Evolutionary conservation across 2,888 invertebrate genomes (phyloP).

Genomic region (Colostygia pectinataria): DNA sequence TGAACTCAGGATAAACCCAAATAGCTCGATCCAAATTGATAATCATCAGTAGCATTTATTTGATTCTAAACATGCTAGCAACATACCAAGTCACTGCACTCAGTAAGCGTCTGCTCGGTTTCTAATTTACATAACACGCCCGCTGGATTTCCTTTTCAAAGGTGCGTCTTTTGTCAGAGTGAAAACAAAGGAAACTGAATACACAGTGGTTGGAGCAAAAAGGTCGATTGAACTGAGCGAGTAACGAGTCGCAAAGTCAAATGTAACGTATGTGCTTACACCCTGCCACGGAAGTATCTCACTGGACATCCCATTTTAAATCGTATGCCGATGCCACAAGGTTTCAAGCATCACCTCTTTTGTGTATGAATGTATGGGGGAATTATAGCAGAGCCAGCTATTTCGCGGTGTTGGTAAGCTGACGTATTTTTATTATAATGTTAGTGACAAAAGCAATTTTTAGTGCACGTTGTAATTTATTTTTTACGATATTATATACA

Average conservation of each 20-base stretch:
- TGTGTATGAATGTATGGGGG: conserved; percentile 12
- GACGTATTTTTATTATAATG: conserved; percentile 25
- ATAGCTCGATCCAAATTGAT: no score
- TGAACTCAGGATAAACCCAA: no score
- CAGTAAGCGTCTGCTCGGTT: conserved; percentile 50
- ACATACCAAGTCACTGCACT: conserved; percentile 32
- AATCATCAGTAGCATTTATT: no score
- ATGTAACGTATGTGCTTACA: conserved; percentile 35
- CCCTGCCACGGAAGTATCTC: conserved; percentile 9
- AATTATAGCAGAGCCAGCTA: conserved; percentile 27
- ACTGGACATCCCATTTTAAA: conserved; percentile 9
- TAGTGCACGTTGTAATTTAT: conserved; percentile 6
- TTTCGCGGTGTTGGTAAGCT: conserved; percentile 24
- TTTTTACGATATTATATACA: no score
- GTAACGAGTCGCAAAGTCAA: conserved; percentile 48
- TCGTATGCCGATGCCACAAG: conserved; percentile 4
- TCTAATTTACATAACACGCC: conserved; percentile 69
- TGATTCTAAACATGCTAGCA: conserved; percentile 23
- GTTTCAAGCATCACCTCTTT: neutral
- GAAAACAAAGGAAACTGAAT: conserved; percentile 63
- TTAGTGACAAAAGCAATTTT: conserved; percentile 22
- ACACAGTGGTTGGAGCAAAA: conserved; percentile 47
- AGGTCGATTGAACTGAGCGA: conserved; percentile 49
- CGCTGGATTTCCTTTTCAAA: conserved; percentile 65
- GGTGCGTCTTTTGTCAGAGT: conserved; percentile 67